These are phyloP conservation scores for Drosophila histrio DNA, from an alignment of 2,888 invertebrate species.

Conservation along the genomic window DNA sequence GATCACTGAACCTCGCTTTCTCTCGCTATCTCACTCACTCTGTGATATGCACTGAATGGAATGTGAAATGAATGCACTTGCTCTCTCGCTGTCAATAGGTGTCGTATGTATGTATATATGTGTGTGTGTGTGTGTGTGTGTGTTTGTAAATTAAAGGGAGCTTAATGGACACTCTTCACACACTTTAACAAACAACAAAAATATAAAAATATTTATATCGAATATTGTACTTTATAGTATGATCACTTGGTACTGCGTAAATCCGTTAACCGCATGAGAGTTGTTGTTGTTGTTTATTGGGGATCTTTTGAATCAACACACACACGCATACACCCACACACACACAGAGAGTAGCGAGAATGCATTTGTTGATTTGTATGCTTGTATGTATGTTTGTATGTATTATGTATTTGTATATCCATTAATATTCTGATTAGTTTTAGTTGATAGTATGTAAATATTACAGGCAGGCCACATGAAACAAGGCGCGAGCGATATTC, in stretches of 20 bases:
- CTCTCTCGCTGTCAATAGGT: neutral
- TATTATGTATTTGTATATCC: neutral
- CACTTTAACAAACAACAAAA: neutral
- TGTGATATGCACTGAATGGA: conserved; percentile 11
- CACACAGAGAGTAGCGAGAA: conserved; percentile 6
- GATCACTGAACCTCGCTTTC: neutral
- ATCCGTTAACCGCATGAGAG: neutral
- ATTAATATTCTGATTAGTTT: neutral
- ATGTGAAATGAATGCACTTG: conserved; percentile 5
- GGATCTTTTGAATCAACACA: conserved; percentile 4
- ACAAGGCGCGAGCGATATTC: conserved; percentile 33
- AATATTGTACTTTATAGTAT: neutral
- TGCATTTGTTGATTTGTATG: conserved; percentile 20
- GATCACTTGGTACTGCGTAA: conserved; percentile 7
- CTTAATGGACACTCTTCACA: neutral
- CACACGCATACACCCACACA: conserved; percentile 5
- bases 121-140: neutral
- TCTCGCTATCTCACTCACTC: neutral
- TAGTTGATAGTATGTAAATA: conserved; percentile 16
- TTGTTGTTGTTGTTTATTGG: neutral
- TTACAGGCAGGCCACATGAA: conserved; percentile 53
- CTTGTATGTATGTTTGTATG: conserved; percentile 11
- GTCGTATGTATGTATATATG: neutral
- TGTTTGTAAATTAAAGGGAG: too few species aligned
- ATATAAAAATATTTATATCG: neutral